Percentiles rank a stretch among this genome's conserved stretches.
Conservation (phyloP, 2,888 invertebrate species). For the Aphodius granarius region DNA sequence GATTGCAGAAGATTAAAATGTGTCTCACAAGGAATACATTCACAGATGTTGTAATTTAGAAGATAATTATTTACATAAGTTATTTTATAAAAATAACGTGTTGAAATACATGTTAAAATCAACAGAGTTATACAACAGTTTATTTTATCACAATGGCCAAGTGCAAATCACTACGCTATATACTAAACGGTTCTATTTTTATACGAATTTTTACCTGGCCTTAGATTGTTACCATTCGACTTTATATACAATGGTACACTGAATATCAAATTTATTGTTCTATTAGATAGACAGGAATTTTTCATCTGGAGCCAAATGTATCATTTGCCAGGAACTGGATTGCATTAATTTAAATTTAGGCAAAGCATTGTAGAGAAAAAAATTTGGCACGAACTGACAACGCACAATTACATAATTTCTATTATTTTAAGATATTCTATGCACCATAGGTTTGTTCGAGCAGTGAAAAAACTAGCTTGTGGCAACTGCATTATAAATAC, state of each 20-base stretch:
- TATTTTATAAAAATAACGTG: background rate
- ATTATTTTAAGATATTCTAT: background rate
- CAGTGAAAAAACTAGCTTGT: no score
- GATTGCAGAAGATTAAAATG: background rate
- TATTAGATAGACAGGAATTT: background rate
- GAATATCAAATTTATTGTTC: background rate
- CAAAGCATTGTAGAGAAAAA: background rate
- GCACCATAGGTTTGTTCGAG: no score
- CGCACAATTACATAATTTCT: background rate
- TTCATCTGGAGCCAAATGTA: background rate
- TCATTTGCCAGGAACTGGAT: background rate
- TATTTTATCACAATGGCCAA: background rate
- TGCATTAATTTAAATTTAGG: background rate
- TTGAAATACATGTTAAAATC: background rate
- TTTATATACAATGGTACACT: background rate
- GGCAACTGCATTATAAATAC: no score
- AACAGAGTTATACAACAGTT: background rate
- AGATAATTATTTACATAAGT: background rate
- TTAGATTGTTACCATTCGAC: background rate
- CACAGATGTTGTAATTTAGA: background rate
- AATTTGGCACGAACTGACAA: background rate
- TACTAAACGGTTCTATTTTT: background rate
- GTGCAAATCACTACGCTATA: background rate
- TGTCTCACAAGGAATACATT: background rate
- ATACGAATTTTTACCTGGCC: background rate